Conservation (phyloP, 2,113 vertebrate genomes). For the Jacana jacana region DNA sequence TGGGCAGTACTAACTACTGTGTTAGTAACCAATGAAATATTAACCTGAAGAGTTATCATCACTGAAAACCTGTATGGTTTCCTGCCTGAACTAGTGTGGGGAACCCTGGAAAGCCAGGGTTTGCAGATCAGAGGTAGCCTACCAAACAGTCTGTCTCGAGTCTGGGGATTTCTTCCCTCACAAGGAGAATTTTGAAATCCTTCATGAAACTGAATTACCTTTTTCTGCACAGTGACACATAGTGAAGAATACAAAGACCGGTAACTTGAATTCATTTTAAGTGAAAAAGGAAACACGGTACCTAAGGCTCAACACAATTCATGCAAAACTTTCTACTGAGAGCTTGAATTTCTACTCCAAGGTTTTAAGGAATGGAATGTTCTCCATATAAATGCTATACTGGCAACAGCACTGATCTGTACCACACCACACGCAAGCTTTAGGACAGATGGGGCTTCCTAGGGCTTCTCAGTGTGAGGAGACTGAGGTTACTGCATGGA, state of each 20-base stretch:
- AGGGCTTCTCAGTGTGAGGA: neutral
- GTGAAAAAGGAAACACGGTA: neutral
- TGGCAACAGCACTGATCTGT: neutral
- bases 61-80: neutral
- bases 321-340: neutral
- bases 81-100: neutral
- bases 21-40: slow-evolving; percentile 14
- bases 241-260: neutral
- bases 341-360: neutral
- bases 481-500: neutral
- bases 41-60: neutral
- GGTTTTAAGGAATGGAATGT: neutral
- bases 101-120: neutral
- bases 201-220: slow-evolving; percentile 42
- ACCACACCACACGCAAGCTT: neutral
- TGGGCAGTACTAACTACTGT: slow-evolving; percentile 29
- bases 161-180: neutral
- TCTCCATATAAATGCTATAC: neutral
- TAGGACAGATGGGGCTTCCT: neutral
- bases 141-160: neutral
- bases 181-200: slow-evolving; percentile 5
- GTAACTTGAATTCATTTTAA: neutral
- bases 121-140: neutral
- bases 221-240: neutral
- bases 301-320: neutral